These are phyloP conservation scores for Caenorhabditis briggsae DNA, from an alignment of 1,140 invertebrate species.

Conservation along the genomic window DNA sequence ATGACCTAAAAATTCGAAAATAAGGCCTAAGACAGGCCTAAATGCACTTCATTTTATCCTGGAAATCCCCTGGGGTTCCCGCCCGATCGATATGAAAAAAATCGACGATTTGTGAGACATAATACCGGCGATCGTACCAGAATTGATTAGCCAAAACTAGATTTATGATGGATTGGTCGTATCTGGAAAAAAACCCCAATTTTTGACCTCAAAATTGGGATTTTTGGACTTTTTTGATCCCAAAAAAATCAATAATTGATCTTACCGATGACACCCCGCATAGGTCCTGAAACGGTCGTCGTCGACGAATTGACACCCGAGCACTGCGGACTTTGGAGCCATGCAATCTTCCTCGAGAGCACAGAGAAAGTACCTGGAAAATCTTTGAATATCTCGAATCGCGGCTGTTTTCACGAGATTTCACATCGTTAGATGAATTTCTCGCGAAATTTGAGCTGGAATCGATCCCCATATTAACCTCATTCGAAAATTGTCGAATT, in stretches of 20 bases:
- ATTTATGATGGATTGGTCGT: constrained; percentile 63
- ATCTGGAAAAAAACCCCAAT: constrained; percentile 8
- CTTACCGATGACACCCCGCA: constrained; percentile 58
- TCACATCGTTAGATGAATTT: too few species aligned
- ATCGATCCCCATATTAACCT: too few species aligned
- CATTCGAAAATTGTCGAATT: too few species aligned
- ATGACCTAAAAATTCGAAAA: too few species aligned
- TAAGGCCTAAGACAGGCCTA: background rate
- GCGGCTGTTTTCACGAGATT: too few species aligned
- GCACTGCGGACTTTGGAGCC: constrained; percentile 13
- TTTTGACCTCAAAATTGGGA: background rate
- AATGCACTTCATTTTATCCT: background rate
- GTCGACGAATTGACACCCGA: constrained; percentile 38
- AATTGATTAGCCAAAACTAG: constrained; percentile 57
- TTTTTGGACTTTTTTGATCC: background rate
- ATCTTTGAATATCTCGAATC: background rate
- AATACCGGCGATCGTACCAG: constrained; percentile 48
- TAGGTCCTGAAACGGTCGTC: constrained; percentile 52
- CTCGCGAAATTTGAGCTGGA: too few species aligned
- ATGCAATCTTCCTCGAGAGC: constrained; percentile 60
- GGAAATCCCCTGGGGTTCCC: background rate
- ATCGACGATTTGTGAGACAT: constrained; percentile 62
- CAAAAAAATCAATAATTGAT: background rate
- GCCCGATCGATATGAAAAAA: constrained; percentile 61
- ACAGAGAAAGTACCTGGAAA: constrained; percentile 53